phyloP scores from a whole-genome alignment of 2,888 invertebrate species.

The Phania funesta region DNA sequence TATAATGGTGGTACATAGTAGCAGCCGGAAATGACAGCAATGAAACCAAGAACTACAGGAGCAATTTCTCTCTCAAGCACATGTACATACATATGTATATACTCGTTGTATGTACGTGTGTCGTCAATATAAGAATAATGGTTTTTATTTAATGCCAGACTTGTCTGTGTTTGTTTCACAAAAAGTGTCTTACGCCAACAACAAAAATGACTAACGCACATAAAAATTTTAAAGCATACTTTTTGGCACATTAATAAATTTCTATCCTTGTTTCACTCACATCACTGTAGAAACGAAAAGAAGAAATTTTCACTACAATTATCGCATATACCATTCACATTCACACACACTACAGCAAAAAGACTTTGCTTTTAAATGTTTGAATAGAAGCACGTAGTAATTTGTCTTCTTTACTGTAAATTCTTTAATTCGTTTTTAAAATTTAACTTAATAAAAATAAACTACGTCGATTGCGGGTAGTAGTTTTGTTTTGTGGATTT shows the following conservation, averaged over 20 bases:
- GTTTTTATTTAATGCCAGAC: slow-evolving; percentile 58
- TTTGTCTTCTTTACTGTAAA: neutral
- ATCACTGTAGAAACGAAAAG: neutral
- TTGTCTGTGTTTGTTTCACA: slow-evolving; percentile 41
- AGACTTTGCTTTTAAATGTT: neutral
- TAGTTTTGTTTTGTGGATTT: slow-evolving; percentile 19
- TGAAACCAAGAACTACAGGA: slow-evolving; percentile 19
- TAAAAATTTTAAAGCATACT: slow-evolving; percentile 45
- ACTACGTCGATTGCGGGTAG: slow-evolving; percentile 42
- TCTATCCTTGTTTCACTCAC: neutral
- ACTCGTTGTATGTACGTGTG: neutral
- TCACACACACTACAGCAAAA: neutral
- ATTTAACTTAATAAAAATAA: slow-evolving; percentile 5
- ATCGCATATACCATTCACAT: neutral
- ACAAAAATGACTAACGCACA: slow-evolving; percentile 3
- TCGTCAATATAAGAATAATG: slow-evolving; percentile 27
- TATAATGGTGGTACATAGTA: slow-evolving; percentile 20
- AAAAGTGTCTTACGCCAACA: neutral
- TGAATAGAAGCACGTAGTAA: neutral
- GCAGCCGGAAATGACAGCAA: slow-evolving; percentile 32
- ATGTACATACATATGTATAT: neutral
- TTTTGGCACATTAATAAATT: slow-evolving; percentile 31
- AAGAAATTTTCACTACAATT: neutral
- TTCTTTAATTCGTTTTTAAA: slow-evolving; percentile 2
- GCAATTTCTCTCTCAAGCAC: slow-evolving; percentile 26